Base-by-base conservation (phyloP, 2,888 invertebrate genomes). In the Megamerina dolium region DNA sequence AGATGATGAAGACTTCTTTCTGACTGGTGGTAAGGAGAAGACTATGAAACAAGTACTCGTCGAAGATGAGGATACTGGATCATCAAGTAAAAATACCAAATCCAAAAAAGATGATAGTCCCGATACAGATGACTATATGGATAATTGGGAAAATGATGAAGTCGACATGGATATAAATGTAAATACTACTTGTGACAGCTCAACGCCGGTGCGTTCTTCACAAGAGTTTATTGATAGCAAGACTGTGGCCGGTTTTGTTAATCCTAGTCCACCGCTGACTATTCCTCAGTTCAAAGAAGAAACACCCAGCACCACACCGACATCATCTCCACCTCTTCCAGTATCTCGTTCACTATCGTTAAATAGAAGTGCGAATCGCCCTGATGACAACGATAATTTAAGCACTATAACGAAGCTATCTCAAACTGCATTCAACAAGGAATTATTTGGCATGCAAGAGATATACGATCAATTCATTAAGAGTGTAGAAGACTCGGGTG, bases 141-240 rank as follows among this genome's bases (percentile, higher is more conserved):
- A 69, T 40, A 70, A 69, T 46, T 70, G 70, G 70, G 70, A 70
- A 49, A 68, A 66, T 33, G 70, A 68, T 30, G 67, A 68, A 6
- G 55, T 48, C 3, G 59, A 60, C 43, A 27, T 50, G 10, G 53
- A 54, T 46, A 37, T 48, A 9, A 50, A 49, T 20, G 64, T 63
- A 1, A 56, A 60, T 51, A 51, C 57, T 6, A 58, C 58, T n/a
- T 55, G 54, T 2, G 61, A 62, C 16, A 59, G 57, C 39, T 59
- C 52, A 6, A 62, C 61, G 9, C 62, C 61, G 4, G 56, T 53
- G 41, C 57, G 50, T 20, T 6, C 33, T 26, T 14, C 47, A 29
- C 10, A 57, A 48, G 52, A 53, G 14, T 48, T 52, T 45, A 41
- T 33, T 8, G 43, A 43, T 16, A 30, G 35, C 30, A 59, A 55